Base-by-base conservation (phyloP, 2,797 vertebrate genomes). In the Nannoperca australis region DNA sequence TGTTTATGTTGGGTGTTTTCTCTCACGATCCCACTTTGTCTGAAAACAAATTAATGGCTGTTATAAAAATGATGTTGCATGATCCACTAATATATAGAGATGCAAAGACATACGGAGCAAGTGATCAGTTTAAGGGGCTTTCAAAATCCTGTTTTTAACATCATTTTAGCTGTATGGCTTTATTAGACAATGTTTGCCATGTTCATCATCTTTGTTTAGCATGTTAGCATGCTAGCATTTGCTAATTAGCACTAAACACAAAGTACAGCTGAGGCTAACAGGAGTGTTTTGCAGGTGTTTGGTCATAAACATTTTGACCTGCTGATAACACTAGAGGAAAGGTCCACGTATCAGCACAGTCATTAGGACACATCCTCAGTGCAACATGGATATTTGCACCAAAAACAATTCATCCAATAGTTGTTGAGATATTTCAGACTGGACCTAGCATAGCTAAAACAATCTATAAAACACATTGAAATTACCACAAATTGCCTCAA, bases 321-420 rank as follows among this genome's bases (percentile, higher is more conserved):
- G 22, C 45, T 18, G 44, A 18, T 40, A 22, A 45, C 20, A 50
- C 20, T n/a, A 22, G 44, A 45, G 15, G 15, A 45, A 45, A 17
- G 44, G 44, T 11, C 47, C 9, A 1, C 8, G 20, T 1, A 49
- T 49, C 18, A 20, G 20, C 20, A 34, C 45, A 66, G 3, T 38
- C 22, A 51, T 53, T 32, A 76, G 17, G 22, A 76, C 64, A 72
- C 32, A 63, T 32, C 32, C 51, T 51, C 56, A 51, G 3, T 32
- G 36, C 50, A 51, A 14, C 32, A 14, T 64, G 51, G 53, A 72
- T 38, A 53, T 44, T 67, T 50, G 17, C 24, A 55, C 7, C n/a
- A 55, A 12, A 47, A 17, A 64, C 14, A 58, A 49, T 66, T 50
- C 27, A 59, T 58, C n/a, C 61, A 53, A 55, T 61, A 67, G 18